Evolutionary conservation across 2,888 invertebrate genomes (phyloP).

Genomic region (Alitta virens): DNA sequence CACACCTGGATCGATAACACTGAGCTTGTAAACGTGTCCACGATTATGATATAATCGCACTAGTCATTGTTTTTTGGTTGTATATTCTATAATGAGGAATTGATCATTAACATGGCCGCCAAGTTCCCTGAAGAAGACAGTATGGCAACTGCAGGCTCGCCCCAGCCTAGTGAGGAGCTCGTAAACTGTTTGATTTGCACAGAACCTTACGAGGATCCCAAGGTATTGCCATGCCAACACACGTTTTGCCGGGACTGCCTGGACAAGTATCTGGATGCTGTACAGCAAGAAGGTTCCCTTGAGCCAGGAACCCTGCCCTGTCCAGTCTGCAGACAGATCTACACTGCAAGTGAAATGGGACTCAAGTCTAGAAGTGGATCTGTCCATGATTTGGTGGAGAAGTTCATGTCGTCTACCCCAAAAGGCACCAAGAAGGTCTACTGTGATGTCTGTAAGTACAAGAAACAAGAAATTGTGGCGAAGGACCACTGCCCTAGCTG

Average conservation of each 20-base stretch:
- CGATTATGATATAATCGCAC: too few species aligned
- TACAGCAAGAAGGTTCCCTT: slow-evolving; percentile 12
- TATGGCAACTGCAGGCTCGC: not conserved
- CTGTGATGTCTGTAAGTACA: slow-evolving; percentile 30
- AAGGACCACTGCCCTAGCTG: slow-evolving; percentile 28
- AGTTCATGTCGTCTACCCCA: slow-evolving; percentile 14
- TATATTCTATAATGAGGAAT: too few species aligned
- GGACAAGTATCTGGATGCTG: slow-evolving; percentile 21
- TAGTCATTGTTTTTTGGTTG: too few species aligned
- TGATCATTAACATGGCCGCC: slow-evolving; percentile 10
- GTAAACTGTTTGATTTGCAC: slow-evolving; percentile 26
- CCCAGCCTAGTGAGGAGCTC: slow-evolving; percentile 10
- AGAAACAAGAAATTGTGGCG: slow-evolving; percentile 20
- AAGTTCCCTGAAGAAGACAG: slow-evolving; percentile 12
- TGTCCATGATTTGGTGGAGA: slow-evolving; percentile 22
- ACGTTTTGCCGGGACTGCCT: slow-evolving; percentile 27
- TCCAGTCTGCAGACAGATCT: slow-evolving; percentile 25
- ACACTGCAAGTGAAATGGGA: slow-evolving; percentile 14
- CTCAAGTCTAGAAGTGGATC: slow-evolving; percentile 9
- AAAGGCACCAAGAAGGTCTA: slow-evolving; percentile 17
- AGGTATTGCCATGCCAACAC: slow-evolving; percentile 28
- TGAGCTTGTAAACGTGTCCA: too few species aligned
- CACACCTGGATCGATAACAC: too few species aligned
- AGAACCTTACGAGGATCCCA: slow-evolving; percentile 26
- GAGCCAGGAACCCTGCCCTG: slow-evolving; percentile 25